Evolutionary conservation across 2,888 invertebrate genomes (phyloP), one percentile per base, ranked within the genome.

Genomic region (Flexamia atlantica): DNA sequence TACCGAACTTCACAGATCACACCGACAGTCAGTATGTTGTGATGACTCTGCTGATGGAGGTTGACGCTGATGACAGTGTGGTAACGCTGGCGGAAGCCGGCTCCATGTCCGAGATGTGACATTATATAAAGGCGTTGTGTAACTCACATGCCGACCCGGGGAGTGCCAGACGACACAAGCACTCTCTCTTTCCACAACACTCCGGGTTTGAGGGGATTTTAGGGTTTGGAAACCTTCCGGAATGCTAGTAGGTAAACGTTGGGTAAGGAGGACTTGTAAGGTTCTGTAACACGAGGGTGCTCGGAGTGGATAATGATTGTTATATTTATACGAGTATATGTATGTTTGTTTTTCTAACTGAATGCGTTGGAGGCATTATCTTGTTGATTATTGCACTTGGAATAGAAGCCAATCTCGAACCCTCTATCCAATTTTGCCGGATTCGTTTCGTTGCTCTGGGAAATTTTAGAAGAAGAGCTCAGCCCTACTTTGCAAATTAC

Each of bases 71-170:
- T 57, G 57, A 25, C 57, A 20, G 57, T 64, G 25, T 64, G 64
- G 64, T 28, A 64, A 64, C 17, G 28, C 64, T 28, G 64, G 72
- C 72, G 72, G 72, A 72, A 72, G 72, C 36, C 40, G 42, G 12
- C n/a, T 57, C 76, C 28, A 57, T 57, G 36, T 79, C 79, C 79
- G 79, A 79, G 79, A 79, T 79, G 79, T 79, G 57, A 79, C 79
- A 79, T 79, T 79, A 79, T 57, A 79, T 79, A 79, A 79, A 79
- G 57, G 36, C 50, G 79, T 79, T 79, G 79, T 57, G 57, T 36
- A 79, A 79, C 57, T n/a, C 32, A 57, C 46, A 79, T 79, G 79
- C 79, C 79, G n/a, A 36, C 23, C 79, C 20, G 57, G 79, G 79
- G 79, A 79, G 79, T 79, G 79, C 79, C 79, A n/a, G 30, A n/a